Evolutionary conservation across 92 coral and sea anemone genomes (phyloP), one percentile per base, ranked within the genome.

Genomic region (Umimayanthus kanabou): DNA sequence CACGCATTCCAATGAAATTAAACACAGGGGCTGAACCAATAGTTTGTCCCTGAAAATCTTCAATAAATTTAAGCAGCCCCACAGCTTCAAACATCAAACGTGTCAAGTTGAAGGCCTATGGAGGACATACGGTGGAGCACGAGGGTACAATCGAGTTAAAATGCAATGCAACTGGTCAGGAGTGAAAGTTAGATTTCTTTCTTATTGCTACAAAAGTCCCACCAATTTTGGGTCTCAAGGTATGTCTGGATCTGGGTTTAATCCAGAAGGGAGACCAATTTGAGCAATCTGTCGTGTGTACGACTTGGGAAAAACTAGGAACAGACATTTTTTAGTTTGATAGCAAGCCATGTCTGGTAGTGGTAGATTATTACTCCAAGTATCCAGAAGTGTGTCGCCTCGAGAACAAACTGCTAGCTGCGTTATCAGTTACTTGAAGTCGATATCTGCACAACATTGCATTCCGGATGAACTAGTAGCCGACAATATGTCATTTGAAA

Each of bases 241-340:
- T 45, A 73, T 73, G 77, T 73, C 40, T 73, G 77, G 40, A 13
- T 16, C 77, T 73, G 77, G 45, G 77, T 73, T 73, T 73, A 73
- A 73, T 73, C 33, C 77, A 73, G 45, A 73, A 33, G 77, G 43
- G n/a, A 73, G 77, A 73, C 20, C 77, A 73, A 33, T 33, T 33
- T 73, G 77, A 73, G 43, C 77, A 30, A 10, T 72, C 43, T 72
- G 76, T 72, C 45, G 45, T 42, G 45, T 33, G 37, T 23, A 14
- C 86, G 90, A 18, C 92, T 30, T 90, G 90, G 92, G 76, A 90
- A 28, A 90, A 86, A 80, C 80, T 67, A 25, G 90, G 90, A 49
- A 55, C 92, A 58, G 87, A 86, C 89, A 66, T 90, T 70, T 90
- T 90, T 64, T 13, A 53, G n/a, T 49, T 33, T 33, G 37, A 33